Evolutionary conservation across 1,140 invertebrate genomes (phyloP), one percentile per base, ranked within the genome.

Genomic region (Dendroctonus valens): DNA sequence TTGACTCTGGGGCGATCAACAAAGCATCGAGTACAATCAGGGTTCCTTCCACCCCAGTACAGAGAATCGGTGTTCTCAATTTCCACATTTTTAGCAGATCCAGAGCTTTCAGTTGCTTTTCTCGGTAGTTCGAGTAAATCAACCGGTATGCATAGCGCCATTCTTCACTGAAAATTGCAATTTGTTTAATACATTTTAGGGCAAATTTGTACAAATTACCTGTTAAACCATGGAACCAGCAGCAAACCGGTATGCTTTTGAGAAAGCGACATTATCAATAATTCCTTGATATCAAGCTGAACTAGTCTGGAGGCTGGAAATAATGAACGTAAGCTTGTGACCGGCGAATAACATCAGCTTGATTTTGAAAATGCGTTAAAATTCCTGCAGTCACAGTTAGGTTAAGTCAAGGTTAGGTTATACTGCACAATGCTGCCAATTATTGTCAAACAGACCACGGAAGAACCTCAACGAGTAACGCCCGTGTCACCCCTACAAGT

Each of bases 31-130:
- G 73, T 46, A 90, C 75, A 14, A 79, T 81, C 40, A 88, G 73
- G 4, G 87, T 88, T 15, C 86, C 86, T 72, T 90, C 87, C 15
- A 89, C 81, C 3, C 86, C 87, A 38, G 85, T 82, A 9, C 87
- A 85, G 65, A 91, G 73, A 65, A 83, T 82, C n/a, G 85, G 83
- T 62, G 83, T 83, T 64, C 88, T 80, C 37, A 82, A 74, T 79
- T 87, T 87, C 87, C 87, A 88, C 63, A 85, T 75, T 40, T 83
- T 69, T 42, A 88, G 72, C 26, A 76, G 73, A 59, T 84, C 72
- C 60, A 86, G 78, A 41, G 82, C 85, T 72, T 82, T 80, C 9
- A 65, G 75, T 60, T 82, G 75, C 41, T 80, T 76, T 7, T 71
- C 67, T 11, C 68, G 63, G 50, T 79, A 59, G n/a, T 78, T 75